Base-by-base conservation (phyloP, 2,888 invertebrate species). In the Pachydiplax longipennis region DNA sequence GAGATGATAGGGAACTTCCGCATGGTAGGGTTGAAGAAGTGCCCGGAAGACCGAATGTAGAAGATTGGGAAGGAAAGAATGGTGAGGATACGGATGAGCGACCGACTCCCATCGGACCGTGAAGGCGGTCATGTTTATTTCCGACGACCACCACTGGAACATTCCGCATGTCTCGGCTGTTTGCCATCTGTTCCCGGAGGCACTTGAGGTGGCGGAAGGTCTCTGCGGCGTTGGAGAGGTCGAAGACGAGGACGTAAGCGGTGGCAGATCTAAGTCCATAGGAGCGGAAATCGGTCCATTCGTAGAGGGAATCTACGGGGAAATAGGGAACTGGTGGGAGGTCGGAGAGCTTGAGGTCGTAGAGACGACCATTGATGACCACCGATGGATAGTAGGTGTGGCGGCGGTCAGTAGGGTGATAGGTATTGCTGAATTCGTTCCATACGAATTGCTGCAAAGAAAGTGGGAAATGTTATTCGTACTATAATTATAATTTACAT, bases 181-280 rank as follows among this genome's bases (percentile, higher is more conserved):
- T 98, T 93, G 97, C 97, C 94, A 99, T 98, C 95, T 99, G 99
- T 93, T 99, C 99, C 93, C 98, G 95, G 92, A 99, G 95, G 91
- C 97, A 97, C 94, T 97, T 96, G 93, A 99, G 97, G 93, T 98
- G 98, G 94, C 97, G 97, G 94, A 97, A 97, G 44, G 98, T 98
- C 93, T 98, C 98, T 3, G 65, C 13, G 92, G 98, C 96, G 94
- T 98, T 98, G 90, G 98, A 97, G 92, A 99, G 95, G 94, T 99
- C 99, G 94, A 98, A 99, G 91, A 99, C 99, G 91, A 99, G 95
- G 91, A 99, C 96, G 94, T 99, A 99, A 31, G 98, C 98, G 58
- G 97, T 97, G 53, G 98, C 98, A 93, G 97, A 97, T 93, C 98
- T 96, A 92, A 97, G 95, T 90, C 97, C 97, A 93, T 97, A 97